Percentiles rank a stretch among this genome's conserved stretches.
Evolutionary conservation across 2,888 invertebrate species (phyloP).

Genomic region (Carcina quercana): DNA sequence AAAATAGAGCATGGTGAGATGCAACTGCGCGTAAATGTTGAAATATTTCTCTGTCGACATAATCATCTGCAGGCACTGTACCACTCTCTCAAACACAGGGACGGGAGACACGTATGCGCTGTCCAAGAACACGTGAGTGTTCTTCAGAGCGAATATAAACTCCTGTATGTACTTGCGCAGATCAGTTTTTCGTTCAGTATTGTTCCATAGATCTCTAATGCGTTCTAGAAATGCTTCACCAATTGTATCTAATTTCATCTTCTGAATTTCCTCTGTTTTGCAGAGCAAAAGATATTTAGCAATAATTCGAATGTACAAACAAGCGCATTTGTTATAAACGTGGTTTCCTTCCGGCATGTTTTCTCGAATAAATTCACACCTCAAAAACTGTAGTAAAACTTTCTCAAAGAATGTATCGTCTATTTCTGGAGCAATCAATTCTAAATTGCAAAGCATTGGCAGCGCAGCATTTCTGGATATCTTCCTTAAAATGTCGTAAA

Average conservation of each 20-base stretch:
- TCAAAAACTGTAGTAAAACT: slow-evolving; percentile 19
- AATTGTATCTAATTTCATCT: slow-evolving; percentile 23
- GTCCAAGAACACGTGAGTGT: slow-evolving; percentile 32
- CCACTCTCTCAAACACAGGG: slow-evolving; percentile 31
- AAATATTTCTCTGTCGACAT: slow-evolving; percentile 36
- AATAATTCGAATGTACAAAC: slow-evolving; percentile 28
- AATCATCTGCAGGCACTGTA: slow-evolving; percentile 26
- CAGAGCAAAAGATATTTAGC: slow-evolving; percentile 35
- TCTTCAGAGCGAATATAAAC: slow-evolving; percentile 28
- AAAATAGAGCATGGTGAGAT: slow-evolving; percentile 40
- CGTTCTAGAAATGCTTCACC: slow-evolving; percentile 29
- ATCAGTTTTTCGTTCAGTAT: slow-evolving; percentile 4
- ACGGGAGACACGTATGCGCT: slow-evolving; percentile 27
- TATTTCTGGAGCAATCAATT: slow-evolving; percentile 24
- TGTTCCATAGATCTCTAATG: slow-evolving; percentile 18
- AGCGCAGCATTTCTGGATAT: slow-evolving; percentile 14
- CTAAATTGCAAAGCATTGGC: slow-evolving; percentile 25
- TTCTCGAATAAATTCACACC: slow-evolving; percentile 17
- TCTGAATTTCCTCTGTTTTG: slow-evolving; percentile 24
- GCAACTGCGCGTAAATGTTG: slow-evolving; percentile 26
- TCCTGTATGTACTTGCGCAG: slow-evolving; percentile 16
- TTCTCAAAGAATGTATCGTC: slow-evolving; percentile 22
- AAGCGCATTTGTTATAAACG: slow-evolving; percentile 1
- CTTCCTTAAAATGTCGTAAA: slow-evolving; percentile 25
- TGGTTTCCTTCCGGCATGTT: slow-evolving; percentile 5